These are phyloP conservation scores for Loripinus fragilis DNA, from an alignment of 2,888 invertebrate species.

Conservation along the genomic window DNA sequence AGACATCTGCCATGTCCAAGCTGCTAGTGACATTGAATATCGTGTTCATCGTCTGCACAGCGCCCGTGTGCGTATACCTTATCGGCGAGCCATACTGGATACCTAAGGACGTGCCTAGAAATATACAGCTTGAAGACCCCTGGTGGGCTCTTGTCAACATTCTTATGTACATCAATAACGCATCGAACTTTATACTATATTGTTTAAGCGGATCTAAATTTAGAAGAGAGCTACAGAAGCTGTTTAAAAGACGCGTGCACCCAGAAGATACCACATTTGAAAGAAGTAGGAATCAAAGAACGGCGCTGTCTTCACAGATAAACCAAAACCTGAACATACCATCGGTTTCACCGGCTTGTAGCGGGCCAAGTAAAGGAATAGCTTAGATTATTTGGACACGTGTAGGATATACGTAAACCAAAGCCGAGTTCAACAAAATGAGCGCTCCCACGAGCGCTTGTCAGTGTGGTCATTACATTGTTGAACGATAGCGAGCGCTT, in stretches of 20 bases:
- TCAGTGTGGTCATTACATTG: too few relatives aligned
- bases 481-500: too few relatives aligned
- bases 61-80: slow-evolving; percentile 62
- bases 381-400: too few relatives aligned
- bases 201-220: slow-evolving; percentile 30
- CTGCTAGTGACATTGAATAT: slow-evolving; percentile 64
- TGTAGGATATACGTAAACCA: too few relatives aligned
- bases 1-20: slow-evolving; percentile 64
- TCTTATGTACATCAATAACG: slow-evolving; percentile 25
- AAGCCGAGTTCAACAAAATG: too few relatives aligned
- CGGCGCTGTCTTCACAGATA: too few relatives aligned
- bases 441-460: too few relatives aligned
- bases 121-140: slow-evolving; percentile 29
- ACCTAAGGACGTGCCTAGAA: slow-evolving; percentile 16
- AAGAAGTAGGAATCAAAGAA: too few relatives aligned
- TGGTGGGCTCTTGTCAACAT: slow-evolving; percentile 40
- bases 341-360: too few relatives aligned
- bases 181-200: slow-evolving; percentile 31
- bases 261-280: too few relatives aligned
- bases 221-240: slow-evolving; percentile 2
- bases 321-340: too few relatives aligned
- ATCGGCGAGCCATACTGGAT: slow-evolving; percentile 27
- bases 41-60: slow-evolving; percentile 64
- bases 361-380: too few relatives aligned
- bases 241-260: slow-evolving; percentile 7